phyloP scores from a whole-genome alignment of 2,888 invertebrate species.

The Ferrisia virgata region DNA sequence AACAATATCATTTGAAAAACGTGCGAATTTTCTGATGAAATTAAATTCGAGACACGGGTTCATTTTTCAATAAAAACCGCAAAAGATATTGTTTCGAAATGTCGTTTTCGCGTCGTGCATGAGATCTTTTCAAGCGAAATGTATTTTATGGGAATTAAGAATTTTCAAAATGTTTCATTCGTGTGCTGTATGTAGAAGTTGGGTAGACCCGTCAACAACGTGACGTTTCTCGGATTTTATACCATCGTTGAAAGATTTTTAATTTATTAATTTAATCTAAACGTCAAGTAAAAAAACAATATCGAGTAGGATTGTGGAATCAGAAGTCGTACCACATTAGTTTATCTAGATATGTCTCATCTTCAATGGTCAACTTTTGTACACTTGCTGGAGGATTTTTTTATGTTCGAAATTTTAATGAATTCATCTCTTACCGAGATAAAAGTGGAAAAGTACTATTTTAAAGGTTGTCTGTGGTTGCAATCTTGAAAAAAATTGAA shows the following conservation, averaged over 20 bases:
- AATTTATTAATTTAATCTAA: neutral
- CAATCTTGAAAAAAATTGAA: too few species aligned
- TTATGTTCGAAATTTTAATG: too few species aligned
- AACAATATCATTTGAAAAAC: neutral
- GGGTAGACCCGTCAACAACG: neutral
- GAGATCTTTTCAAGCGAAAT: neutral
- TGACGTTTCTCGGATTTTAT: neutral
- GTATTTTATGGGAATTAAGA: neutral
- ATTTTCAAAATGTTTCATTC: neutral
- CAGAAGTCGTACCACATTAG: too few species aligned
- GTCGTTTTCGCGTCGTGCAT: neutral
- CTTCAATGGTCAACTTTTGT: too few species aligned
- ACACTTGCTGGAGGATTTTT: too few species aligned
- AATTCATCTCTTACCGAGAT: too few species aligned
- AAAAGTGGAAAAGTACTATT: too few species aligned
- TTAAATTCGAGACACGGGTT: neutral
- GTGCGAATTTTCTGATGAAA: neutral
- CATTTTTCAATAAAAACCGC: constrained; percentile 2
- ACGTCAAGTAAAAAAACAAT: neutral
- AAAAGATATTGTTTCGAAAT: neutral
- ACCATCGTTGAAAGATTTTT: neutral
- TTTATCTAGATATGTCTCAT: too few species aligned
- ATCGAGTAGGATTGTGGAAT: too few species aligned
- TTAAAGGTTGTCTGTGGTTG: too few species aligned
- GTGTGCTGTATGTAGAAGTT: neutral